Conservation (phyloP, 1,140 invertebrate genomes). For the Uloborus diversus region DNA sequence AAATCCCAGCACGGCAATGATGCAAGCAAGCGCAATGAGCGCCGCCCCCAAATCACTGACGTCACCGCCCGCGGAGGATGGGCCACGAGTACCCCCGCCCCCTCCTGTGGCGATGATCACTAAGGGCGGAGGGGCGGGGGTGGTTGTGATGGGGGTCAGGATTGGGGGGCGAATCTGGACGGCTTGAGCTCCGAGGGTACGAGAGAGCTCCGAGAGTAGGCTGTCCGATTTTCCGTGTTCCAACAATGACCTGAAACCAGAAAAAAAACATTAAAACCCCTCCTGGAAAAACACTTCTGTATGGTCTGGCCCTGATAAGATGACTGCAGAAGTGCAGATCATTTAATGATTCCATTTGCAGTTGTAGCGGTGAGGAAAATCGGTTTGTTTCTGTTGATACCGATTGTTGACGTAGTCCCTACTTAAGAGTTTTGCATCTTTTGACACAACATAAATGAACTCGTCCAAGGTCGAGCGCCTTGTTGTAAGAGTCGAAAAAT, state of each 20-base stretch:
- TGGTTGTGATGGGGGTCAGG: slow-evolving; percentile 23
- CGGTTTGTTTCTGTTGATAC: too few species aligned
- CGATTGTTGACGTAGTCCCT: too few species aligned
- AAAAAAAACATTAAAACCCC: too few species aligned
- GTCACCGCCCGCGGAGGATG: slow-evolving; percentile 41
- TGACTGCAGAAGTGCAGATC: too few species aligned
- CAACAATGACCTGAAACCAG: slow-evolving; percentile 61
- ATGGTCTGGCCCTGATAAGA: too few species aligned
- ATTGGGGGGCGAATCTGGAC: slow-evolving; percentile 75
- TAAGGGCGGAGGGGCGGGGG: slow-evolving; percentile 25
- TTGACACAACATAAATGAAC: too few species aligned
- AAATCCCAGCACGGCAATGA: slow-evolving; percentile 85
- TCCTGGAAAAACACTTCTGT: too few species aligned
- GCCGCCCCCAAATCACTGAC: slow-evolving; percentile 74
- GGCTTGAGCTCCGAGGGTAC: slow-evolving; percentile 69
- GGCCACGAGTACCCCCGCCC: slow-evolving; percentile 3
- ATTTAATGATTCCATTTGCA: too few species aligned
- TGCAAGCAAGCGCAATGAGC: slow-evolving; percentile 82
- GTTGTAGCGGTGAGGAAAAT: too few species aligned
- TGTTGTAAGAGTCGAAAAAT: too few species aligned
- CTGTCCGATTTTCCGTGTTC: slow-evolving; percentile 68
- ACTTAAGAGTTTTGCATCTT: too few species aligned
- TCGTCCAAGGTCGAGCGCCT: too few species aligned
- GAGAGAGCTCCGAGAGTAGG: slow-evolving; percentile 71
- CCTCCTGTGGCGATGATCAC: background rate